Base-by-base conservation (phyloP, 2,113 vertebrate genomes). In the Peromyscus polionotus region DNA sequence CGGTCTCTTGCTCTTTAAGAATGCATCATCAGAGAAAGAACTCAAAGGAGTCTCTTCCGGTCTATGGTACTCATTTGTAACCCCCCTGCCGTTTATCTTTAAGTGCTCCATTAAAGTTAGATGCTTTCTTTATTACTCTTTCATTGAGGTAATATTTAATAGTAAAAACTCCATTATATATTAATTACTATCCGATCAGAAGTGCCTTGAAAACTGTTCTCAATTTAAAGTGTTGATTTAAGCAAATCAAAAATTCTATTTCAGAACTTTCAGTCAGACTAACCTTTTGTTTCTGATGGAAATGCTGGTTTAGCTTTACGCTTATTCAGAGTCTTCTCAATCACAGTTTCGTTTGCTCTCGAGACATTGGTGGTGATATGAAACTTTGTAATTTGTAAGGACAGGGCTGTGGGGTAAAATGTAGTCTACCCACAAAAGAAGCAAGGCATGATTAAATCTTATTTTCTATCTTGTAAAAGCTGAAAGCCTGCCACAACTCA, bases 261-360 rank as follows among this genome's bases (percentile, higher is more conserved):
- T 88, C 33, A 3, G 68, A 92, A 95, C 39, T 91, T 94, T 93
- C 31, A 95, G 77, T 93, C 80, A 94, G 51, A 77, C 19, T 24
- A 24, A 85, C 7, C 3, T 95, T 95, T 96, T 94, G 61, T 91
- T 97, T 94, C 85, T 90, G 59, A 42, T 93, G 39, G 45, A 90
- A 95, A 95, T 73, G 63, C 16, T 83, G 88, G 57, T 88, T 92
- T 96, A 90, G 84, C 11, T 94, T 97, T 92, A 84, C 97, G 59
- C 76, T 96, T 95, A 75, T 86, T 96, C 86, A 98, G 92, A 31
- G 20, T 92, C 95, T 24, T 91, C 94, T 95, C 95, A 97, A 93
- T 89, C 73, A 96, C 4, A 24, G 31, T 72, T 54, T 57, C 83
- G 84, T 92, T 96, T 97, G 70, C 11, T 48, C 88, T 70, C 75